phyloP scores from a whole-genome alignment of 2,888 invertebrate genomes.

The Drosophila maculinotata region DNA sequence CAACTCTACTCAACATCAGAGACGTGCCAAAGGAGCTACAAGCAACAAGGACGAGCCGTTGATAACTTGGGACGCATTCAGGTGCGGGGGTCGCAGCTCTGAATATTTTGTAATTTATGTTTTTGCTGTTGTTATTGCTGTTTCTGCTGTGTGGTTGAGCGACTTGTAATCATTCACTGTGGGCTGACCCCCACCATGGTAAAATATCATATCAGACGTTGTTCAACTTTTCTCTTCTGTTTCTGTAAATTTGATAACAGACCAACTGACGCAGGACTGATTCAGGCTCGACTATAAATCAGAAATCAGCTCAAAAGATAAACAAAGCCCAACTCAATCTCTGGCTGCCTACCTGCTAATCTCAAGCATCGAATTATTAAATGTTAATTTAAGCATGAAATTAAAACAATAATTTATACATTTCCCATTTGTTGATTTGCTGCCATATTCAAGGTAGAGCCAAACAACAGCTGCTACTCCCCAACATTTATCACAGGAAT shows the following conservation, averaged over 20 bases:
- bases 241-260: conserved; percentile 75
- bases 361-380: conserved; percentile 67
- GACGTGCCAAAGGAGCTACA: conserved; percentile 58
- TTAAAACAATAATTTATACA: conserved; percentile 77
- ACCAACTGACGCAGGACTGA: conserved; percentile 14
- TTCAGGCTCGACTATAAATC: conserved; percentile 10
- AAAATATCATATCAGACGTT: conserved; percentile 75
- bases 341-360: conserved; percentile 13
- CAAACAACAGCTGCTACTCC: conserved; percentile 21
- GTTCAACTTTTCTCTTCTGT: conserved; percentile 75
- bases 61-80: conserved; percentile 36
- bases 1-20: conserved; percentile 62
- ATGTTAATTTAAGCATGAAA: conserved; percentile 83
- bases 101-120: conserved; percentile 66
- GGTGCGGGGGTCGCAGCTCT: conserved; percentile 54
- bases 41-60: conserved; percentile 32
- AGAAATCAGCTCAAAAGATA: conserved; percentile 46
- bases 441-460: conserved; percentile 31
- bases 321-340: conserved; percentile 35
- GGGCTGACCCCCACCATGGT: conserved; percentile 22
- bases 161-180: conserved; percentile 47
- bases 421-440: conserved; percentile 33
- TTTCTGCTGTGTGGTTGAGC: conserved; percentile 39
- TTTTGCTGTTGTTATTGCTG: conserved; percentile 30
- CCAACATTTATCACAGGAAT: conserved; percentile 28